A percentile compares a stretch with the other conserved stretches of the same genome.
Conservation (phyloP, 2,888 invertebrate genomes). For the Lathronympha strigana region DNA sequence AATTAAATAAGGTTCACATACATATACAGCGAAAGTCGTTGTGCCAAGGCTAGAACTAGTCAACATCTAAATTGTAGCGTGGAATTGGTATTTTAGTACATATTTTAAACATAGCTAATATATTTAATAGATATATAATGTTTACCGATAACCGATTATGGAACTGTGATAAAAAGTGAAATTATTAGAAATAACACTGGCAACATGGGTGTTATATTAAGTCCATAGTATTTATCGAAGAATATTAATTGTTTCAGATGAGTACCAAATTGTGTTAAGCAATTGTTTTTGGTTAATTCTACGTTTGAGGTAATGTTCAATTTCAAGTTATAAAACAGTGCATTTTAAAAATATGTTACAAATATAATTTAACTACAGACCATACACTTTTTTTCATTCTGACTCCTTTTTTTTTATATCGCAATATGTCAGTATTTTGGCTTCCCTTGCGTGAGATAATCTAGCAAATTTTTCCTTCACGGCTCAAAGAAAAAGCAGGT, state of each 20-base stretch:
- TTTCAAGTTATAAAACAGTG: too few relatives aligned
- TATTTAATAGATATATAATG: conserved; percentile 3
- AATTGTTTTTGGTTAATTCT: too few relatives aligned
- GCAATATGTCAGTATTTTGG: too few relatives aligned
- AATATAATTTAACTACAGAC: neutral
- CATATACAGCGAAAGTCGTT: neutral
- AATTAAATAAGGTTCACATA: neutral
- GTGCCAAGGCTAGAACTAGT: conserved; percentile 31
- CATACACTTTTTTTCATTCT: neutral
- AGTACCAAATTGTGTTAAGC: neutral
- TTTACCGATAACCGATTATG: conserved; percentile 11
- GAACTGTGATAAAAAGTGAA: conserved; percentile 40
- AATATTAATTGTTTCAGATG: too few relatives aligned
- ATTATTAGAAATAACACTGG: conserved; percentile 29
- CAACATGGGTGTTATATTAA: neutral
- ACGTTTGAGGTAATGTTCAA: too few relatives aligned
- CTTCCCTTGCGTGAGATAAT: too few relatives aligned
- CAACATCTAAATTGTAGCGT: conserved; percentile 9
- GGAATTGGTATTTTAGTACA: conserved; percentile 13
- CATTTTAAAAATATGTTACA: neutral
- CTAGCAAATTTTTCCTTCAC: too few relatives aligned
- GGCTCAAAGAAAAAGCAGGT: too few relatives aligned
- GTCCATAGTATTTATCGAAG: conserved; percentile 3
- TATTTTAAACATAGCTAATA: neutral
- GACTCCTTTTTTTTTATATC: neutral